Evolutionary conservation across 1,140 invertebrate genomes (phyloP).

Genomic region (Drosophila micromelanica): DNA sequence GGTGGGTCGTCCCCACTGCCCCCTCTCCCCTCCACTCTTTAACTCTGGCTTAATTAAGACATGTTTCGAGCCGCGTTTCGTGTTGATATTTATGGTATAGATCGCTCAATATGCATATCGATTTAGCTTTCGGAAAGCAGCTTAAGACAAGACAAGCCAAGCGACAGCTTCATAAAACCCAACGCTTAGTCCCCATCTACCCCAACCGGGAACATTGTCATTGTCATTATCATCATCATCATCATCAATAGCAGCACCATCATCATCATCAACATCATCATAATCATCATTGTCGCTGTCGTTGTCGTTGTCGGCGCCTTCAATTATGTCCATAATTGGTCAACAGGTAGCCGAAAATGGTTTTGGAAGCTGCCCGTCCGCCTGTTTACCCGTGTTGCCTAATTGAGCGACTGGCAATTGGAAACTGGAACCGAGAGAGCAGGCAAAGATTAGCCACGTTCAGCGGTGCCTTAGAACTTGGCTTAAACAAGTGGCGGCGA

Average conservation of each 20-base stretch:
- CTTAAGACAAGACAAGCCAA: conserved; percentile 55
- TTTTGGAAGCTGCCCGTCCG: conserved; percentile 24
- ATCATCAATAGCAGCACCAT: background rate
- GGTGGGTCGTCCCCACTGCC: conserved; percentile 31
- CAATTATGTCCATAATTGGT: conserved; percentile 81
- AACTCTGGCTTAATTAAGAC: conserved; percentile 68
- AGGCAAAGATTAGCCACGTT: conserved; percentile 19
- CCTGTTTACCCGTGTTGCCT: conserved; percentile 47
- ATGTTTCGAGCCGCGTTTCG: conserved; percentile 62
- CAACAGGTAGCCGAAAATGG: conserved; percentile 80
- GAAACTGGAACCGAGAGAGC: conserved; percentile 18
- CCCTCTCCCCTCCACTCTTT: conserved; percentile 3
- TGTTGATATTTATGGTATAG: conserved; percentile 78
- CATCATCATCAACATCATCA: background rate
- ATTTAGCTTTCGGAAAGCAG: conserved; percentile 50
- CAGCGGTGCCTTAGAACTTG: conserved; percentile 3
- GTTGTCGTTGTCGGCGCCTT: conserved; percentile 64
- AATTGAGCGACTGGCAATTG: conserved; percentile 41
- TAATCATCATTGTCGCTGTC: background rate
- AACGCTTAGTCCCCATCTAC: conserved; percentile 47
- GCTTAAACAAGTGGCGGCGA: conserved; percentile 1
- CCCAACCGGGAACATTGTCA: conserved; percentile 24
- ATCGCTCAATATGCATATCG: conserved; percentile 78
- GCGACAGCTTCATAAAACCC: conserved; percentile 64
- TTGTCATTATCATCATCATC: conserved; percentile 20